phyloP scores from a whole-genome alignment of 2,797 vertebrate genomes.

The Acanthurus tractus region DNA sequence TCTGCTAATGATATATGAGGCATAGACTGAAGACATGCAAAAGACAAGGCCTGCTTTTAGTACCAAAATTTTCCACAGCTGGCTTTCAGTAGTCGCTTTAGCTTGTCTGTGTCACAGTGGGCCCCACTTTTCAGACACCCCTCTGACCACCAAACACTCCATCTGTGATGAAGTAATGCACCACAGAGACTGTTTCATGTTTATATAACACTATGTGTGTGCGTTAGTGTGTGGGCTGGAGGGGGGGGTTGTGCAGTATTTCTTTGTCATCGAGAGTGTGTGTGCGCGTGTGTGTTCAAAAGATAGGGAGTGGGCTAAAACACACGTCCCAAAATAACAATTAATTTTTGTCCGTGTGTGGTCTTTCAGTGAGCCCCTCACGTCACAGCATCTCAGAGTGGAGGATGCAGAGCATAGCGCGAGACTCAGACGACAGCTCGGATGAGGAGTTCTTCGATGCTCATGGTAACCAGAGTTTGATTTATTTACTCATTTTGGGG shows the following conservation, averaged over 20 bases:
- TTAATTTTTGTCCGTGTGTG: constrained; percentile 39
- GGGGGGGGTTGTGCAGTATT: constrained; percentile 61
- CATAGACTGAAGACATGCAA: constrained; percentile 37
- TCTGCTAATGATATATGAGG: constrained; percentile 59
- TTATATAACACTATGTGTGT: constrained; percentile 72
- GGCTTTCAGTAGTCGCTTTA: constrained; percentile 45
- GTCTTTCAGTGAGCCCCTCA: constrained; percentile 90
- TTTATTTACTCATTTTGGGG: background rate
- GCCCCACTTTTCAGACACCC: constrained; percentile 55
- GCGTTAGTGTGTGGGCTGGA: constrained; percentile 31
- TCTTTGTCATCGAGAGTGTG: constrained; percentile 52
- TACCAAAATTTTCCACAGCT: constrained; percentile 25
- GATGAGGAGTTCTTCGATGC: constrained; percentile 98
- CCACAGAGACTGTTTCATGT: constrained; percentile 73
- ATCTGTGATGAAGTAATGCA: constrained; percentile 71
- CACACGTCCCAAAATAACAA: constrained; percentile 70
- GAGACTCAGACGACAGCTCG: constrained; percentile 95
- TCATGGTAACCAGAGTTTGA: constrained; percentile 84
- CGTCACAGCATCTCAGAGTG: constrained; percentile 95
- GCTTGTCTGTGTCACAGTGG: constrained; percentile 32
- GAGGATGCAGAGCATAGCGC: constrained; percentile 98
- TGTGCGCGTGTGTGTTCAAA: constrained; percentile 13
- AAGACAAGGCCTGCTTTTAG: constrained; percentile 53
- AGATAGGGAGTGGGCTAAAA: constrained; percentile 45
- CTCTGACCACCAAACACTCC: constrained; percentile 66